A percentile compares a stretch with the other conserved stretches of the same genome.
These are phyloP conservation scores for Cheilosia urbana DNA, from an alignment of 2,888 invertebrate species.

Conservation along the genomic window DNA sequence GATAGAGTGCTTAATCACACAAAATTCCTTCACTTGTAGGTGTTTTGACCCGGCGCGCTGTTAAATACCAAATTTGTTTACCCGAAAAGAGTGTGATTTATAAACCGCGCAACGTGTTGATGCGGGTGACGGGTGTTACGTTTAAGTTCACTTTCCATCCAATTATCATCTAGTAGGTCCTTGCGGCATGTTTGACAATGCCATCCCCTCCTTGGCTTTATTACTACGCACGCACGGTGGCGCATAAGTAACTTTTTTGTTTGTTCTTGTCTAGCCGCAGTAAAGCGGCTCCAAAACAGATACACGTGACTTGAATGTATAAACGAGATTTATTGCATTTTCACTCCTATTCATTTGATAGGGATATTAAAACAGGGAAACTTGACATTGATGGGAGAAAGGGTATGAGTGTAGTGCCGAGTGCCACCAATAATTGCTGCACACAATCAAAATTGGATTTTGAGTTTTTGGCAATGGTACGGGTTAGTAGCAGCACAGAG, in stretches of 20 bases:
- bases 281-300: constrained; percentile 25
- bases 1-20: not conserved
- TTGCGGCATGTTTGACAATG: constrained; percentile 12
- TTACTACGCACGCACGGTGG: constrained; percentile 21
- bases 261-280: constrained; percentile 10
- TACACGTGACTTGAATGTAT: constrained; percentile 44
- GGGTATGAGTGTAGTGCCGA: too few relatives aligned
- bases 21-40: not conserved
- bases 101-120: not conserved
- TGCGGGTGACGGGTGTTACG: not conserved
- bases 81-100: not conserved
- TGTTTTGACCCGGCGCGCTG: not conserved
- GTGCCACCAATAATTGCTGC: constrained; percentile 6
- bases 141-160: constrained; percentile 6
- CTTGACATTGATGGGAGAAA: constrained; percentile 17
- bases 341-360: constrained; percentile 17
- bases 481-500: not conserved
- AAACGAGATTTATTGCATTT: constrained; percentile 9
- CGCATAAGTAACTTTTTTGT: constrained; percentile 32
- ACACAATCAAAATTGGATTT: constrained; percentile 30
- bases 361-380: constrained; percentile 12
- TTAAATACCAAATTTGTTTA: not conserved
- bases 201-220: not conserved
- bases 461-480: not conserved
- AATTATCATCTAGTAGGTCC: constrained; percentile 37